Percentiles rank a stretch among this genome's conserved stretches.
These are phyloP conservation scores for Platypus cylindrus DNA, from an alignment of 2,888 invertebrate genomes.

Conservation along the genomic window DNA sequence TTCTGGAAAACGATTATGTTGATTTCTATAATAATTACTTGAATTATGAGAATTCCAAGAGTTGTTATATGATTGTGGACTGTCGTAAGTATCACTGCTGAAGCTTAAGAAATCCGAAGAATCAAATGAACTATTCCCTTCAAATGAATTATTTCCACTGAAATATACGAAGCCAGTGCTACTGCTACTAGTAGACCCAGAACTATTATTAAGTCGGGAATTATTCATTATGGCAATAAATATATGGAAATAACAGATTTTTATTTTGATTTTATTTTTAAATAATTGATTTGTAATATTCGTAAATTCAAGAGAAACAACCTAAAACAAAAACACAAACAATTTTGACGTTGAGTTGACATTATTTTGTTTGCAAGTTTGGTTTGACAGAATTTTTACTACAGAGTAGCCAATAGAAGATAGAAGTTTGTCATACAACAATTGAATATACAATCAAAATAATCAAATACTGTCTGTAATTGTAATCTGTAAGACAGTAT, in stretches of 20 bases:
- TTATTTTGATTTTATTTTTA: too few relatives aligned
- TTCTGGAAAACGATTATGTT: background rate
- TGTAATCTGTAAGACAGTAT: too few relatives aligned
- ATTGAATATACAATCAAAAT: too few relatives aligned
- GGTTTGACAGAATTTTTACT: too few relatives aligned
- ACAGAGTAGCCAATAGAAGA: too few relatives aligned
- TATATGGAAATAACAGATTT: too few relatives aligned
- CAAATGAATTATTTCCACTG: conserved; percentile 5
- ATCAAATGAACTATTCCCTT: conserved; percentile 1
- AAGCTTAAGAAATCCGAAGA: conserved; percentile 8
- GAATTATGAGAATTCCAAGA: conserved; percentile 4
- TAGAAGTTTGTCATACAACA: too few relatives aligned
- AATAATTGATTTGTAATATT: too few relatives aligned
- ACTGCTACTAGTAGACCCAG: conserved; percentile 1
- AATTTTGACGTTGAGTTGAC: background rate
- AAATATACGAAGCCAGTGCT: conserved; percentile 10
- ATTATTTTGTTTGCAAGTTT: too few relatives aligned
- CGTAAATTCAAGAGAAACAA: too few relatives aligned
- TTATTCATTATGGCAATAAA: conserved; percentile 4
- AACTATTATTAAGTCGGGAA: conserved; percentile 7
- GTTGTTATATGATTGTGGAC: conserved; percentile 1
- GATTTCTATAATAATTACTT: background rate
- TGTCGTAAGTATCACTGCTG: conserved; percentile 4
- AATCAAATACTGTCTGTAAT: too few relatives aligned
- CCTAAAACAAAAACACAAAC: background rate